Evolutionary conservation across 2,113 vertebrate species (phyloP).

Genomic region (Lichenostomus cassidix): DNA sequence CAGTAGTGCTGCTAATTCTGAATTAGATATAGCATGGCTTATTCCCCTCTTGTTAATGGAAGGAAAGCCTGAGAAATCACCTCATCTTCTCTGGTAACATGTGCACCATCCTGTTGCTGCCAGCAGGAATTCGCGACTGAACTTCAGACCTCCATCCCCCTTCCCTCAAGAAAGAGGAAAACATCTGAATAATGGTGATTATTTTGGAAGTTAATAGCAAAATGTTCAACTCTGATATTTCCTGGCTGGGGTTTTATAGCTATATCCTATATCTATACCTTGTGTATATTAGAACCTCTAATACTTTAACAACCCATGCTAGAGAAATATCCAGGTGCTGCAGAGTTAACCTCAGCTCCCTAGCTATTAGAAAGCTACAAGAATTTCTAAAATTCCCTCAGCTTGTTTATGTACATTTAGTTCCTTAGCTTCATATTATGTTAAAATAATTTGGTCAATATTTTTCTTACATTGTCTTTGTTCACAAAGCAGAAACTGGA

Average conservation of each 20-base stretch:
- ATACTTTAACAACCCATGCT: background rate
- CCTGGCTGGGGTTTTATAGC: background rate
- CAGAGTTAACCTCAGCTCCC: background rate
- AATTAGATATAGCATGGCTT: background rate
- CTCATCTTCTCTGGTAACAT: background rate
- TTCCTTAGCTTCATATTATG: background rate
- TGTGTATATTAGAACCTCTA: background rate
- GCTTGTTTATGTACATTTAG: background rate
- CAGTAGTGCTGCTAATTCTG: background rate
- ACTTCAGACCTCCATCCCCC: background rate
- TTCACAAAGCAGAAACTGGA: background rate
- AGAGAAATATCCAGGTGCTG: background rate
- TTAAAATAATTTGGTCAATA: background rate
- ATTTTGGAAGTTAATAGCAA: background rate
- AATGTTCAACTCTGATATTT: background rate
- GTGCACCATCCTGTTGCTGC: background rate
- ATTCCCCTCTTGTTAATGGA: background rate
- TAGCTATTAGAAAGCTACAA: background rate
- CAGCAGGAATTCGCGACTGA: accelerated
- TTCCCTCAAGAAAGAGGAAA: background rate
- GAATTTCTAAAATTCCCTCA: background rate
- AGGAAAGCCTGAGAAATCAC: background rate
- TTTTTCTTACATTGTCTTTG: background rate
- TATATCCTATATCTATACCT: background rate
- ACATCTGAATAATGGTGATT: background rate